phyloP scores from a whole-genome alignment of 2,113 vertebrate genomes.

The Pterocles burchelli region DNA sequence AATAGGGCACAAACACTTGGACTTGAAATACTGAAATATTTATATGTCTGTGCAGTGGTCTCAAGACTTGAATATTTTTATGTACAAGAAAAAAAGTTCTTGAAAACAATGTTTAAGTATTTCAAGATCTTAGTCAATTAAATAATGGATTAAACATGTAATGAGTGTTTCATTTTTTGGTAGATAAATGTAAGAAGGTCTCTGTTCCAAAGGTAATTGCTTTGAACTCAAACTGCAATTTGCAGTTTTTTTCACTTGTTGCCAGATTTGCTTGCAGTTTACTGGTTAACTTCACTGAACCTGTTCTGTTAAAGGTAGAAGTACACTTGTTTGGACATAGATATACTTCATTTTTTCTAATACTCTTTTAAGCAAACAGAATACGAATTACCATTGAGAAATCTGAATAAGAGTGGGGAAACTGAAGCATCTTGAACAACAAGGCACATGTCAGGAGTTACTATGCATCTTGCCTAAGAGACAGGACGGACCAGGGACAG shows the following conservation, averaged over 20 bases:
- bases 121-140: slow-evolving; percentile 42
- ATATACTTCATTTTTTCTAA: background rate
- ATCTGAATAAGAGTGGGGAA: background rate
- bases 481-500: background rate
- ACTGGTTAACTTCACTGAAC: background rate
- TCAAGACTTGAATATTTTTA: background rate
- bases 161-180: slow-evolving; percentile 33
- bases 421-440: background rate
- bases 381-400: background rate
- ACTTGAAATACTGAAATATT: slow-evolving; percentile 56
- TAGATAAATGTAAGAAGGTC: background rate
- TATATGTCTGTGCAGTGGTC: background rate
- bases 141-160: slow-evolving; percentile 29
- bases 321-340: background rate
- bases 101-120: slow-evolving; percentile 12
- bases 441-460: background rate
- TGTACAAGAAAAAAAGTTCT: background rate
- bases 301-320: background rate
- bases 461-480: background rate
- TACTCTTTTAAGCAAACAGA: background rate
- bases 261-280: background rate
- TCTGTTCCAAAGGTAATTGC: background rate
- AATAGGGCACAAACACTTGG: background rate
- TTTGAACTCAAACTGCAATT: background rate
- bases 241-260: background rate